These are phyloP conservation scores for Pangasius djambal DNA, from an alignment of 2,797 vertebrate species.

Conservation along the genomic window DNA sequence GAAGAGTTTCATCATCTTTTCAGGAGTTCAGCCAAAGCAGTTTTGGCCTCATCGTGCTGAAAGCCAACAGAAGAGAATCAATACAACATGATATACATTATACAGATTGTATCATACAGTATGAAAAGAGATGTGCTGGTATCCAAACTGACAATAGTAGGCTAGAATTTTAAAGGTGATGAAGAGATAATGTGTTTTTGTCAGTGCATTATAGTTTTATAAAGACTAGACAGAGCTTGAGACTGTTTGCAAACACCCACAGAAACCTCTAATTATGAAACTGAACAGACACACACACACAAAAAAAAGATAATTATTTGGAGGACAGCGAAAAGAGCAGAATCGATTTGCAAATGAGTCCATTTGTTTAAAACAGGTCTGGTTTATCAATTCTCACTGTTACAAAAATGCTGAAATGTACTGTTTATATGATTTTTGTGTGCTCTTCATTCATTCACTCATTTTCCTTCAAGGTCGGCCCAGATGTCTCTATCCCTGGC, in stretches of 20 bases:
- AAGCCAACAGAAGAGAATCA: background rate
- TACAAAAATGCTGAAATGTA: background rate
- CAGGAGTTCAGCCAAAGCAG: background rate
- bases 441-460: background rate
- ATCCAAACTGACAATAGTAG: background rate
- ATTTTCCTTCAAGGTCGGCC: background rate
- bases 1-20: conserved; percentile 13
- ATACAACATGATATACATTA: conserved; percentile 4
- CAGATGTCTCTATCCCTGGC: background rate
- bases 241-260: background rate
- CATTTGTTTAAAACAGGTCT: background rate
- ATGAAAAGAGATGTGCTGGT: background rate
- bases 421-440: background rate
- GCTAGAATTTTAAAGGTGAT: background rate
- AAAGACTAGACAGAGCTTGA: background rate
- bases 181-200: conserved; percentile 7
- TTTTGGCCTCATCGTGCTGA: background rate
- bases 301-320: background rate
- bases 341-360: background rate
- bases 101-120: background rate
- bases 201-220: conserved; percentile 1
- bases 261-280: background rate
- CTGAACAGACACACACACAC: background rate
- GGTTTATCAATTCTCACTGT: background rate
- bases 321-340: background rate